Evolutionary conservation across 1,140 invertebrate species (phyloP), one percentile per base, ranked within the genome.

Genomic region (Drosophila pseudoobscura): DNA sequence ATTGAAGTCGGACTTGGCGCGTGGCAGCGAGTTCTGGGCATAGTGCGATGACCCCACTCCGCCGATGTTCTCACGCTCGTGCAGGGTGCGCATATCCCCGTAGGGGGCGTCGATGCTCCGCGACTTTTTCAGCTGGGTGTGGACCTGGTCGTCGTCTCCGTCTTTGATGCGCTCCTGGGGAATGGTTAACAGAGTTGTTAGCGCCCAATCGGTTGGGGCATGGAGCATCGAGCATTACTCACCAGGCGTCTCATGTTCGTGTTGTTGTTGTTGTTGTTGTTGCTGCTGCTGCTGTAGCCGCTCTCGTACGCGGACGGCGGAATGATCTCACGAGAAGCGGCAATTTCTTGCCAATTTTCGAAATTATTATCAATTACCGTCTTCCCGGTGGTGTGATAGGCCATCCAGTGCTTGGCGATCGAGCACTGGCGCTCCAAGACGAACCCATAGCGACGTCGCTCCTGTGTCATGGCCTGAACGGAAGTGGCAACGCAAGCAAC

Each of bases 351-450:
- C 97, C 97, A 98, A 91, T 96, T 95, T 83, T 97, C 96, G 54
- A 97, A 93, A 77, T 96, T 96, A 72, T 94, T 94, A 92, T 96
- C 95, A 90, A 97, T 95, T 45, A 95, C 93, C 15, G 94, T 93
- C 43, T 95, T 93, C 56, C 96, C 96, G 63, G 96, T 95, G 68
- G 94, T 94, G 92, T 98, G 96, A 92, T 97, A 97, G 61, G 95
- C 96, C 68, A 97, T 94, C 93, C 97, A 97, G 92, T 98, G 96
- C 91, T 97, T 97, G n/a, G 97, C 96, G 47, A 98, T 93, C 2
- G 96, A 97, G 87, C 96, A 97, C 80, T 98, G 96, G 74, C 97
- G 94, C 91, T 98, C 97, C 75, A 99, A 92, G 15, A 98, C 96
- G 91, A 98, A 98, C 49, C 97, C 97, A 91, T 98, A 98, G 76